phyloP scores from a whole-genome alignment of 2,797 vertebrate genomes.

The Apodemus agrarius region DNA sequence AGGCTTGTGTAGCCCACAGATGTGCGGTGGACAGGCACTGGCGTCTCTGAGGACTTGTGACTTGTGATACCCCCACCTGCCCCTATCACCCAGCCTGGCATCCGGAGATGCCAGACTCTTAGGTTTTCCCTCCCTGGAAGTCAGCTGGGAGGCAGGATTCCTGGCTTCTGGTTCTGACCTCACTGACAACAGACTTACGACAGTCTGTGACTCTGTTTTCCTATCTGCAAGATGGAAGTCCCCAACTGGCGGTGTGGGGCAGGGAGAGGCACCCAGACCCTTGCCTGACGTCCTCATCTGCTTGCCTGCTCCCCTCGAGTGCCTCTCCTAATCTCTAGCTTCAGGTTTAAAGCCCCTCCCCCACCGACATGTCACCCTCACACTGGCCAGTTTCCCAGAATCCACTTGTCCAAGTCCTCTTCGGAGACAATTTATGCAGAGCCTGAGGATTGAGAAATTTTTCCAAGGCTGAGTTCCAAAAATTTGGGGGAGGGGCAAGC shows the following conservation, averaged over 20 bases:
- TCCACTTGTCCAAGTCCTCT: conserved; percentile 33
- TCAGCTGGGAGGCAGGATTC: background rate
- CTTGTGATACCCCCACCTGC: background rate
- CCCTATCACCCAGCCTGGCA: background rate
- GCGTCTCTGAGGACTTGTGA: background rate
- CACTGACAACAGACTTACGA: background rate
- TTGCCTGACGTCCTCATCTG: background rate
- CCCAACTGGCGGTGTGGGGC: background rate
- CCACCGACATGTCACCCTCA: background rate
- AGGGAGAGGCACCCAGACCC: background rate
- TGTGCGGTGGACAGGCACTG: background rate
- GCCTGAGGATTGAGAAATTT: background rate
- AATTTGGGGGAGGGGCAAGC: background rate
- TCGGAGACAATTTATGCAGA: conserved; percentile 36
- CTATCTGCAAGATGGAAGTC: background rate
- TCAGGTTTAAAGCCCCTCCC: background rate
- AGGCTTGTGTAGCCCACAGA: background rate
- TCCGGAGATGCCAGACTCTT: background rate
- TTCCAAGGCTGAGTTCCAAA: conserved; percentile 3
- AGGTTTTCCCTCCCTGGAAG: background rate
- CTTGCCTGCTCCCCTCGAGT: background rate
- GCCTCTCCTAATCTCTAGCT: conserved; percentile 3
- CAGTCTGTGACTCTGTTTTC: background rate
- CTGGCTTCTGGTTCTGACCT: conserved; percentile 35
- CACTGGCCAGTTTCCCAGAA: conserved; percentile 49